Base-by-base conservation (phyloP, 2,113 vertebrate species). In the Carassius carassius region DNA sequence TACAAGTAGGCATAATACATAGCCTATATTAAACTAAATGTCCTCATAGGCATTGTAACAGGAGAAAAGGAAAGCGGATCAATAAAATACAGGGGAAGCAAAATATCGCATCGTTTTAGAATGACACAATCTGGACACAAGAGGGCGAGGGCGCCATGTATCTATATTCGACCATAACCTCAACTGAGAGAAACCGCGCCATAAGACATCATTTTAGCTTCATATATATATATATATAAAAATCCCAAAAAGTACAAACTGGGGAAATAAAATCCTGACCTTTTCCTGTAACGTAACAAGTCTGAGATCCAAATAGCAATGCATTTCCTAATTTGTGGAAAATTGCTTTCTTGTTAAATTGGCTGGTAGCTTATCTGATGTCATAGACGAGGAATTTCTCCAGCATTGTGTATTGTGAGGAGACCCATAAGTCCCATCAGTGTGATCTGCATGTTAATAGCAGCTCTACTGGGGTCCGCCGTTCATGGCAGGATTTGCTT, bases 371-470 rank as follows among this genome's bases (percentile, higher is more conserved):
- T 47, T 41, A 23, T 37, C 60, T 23, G 37, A 73, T 23, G 70
- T 47, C 12, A 17, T 5, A 76, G 21, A 41, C 0, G 4, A 47
- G 37, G 58, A 62, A 16, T 62, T 78, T 58, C 32, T 78, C 54
- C 54, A 78, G 32, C 76, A 78, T 60, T 29, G 35, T 81, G 54
- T 16, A 65, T 62, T 62, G 81, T 72, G 81, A 54, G 80, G n/a
- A 54, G 58, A 76, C 73, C 41, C 56, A 84, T 77, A 76, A 65
- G 41, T 76, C 73, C 58, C 37, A 77, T 84, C 44, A 76, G 58
- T 76, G 82, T 92, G 92, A 84, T 72, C 81, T 87, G 92, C 89
- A 93, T 93, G 88, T 87, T 81, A 93, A 94, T 87, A 49, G 58
- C 81, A 75, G 51, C 49, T 41, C 25, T 9, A 69, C 84, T 65